Conservation (phyloP, 2,113 vertebrate genomes). For the Brachirus orientalis region DNA sequence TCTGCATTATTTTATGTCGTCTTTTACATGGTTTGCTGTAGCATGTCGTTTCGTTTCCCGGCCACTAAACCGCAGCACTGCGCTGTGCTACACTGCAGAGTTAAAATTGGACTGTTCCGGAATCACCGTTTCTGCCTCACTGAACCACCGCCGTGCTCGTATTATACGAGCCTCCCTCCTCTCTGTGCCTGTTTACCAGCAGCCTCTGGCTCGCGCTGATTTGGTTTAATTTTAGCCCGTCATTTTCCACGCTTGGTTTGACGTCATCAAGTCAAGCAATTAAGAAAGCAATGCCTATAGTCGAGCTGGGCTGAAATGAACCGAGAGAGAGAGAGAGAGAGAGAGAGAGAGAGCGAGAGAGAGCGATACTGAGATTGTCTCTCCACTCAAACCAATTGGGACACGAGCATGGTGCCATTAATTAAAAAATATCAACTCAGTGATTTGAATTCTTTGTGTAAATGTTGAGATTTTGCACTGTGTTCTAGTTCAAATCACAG, state of each 20-base stretch:
- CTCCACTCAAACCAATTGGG: too few species aligned
- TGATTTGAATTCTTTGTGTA: too few species aligned
- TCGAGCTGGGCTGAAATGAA: constrained; percentile 7
- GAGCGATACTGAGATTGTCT: too few species aligned
- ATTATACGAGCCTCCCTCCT: constrained; percentile 5
- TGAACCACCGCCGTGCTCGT: constrained; percentile 10
- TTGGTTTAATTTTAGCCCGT: constrained; percentile 56
- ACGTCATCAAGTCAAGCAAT: constrained; percentile 63
- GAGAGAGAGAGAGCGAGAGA: too few species aligned
- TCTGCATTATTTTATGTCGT: too few species aligned
- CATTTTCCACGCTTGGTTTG: constrained; percentile 53
- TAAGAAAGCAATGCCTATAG: constrained; percentile 14
- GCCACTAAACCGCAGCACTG: constrained; percentile 51
- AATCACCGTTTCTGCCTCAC: constrained; percentile 11
- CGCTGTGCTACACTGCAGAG: constrained; percentile 23
- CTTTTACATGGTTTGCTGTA: too few species aligned
- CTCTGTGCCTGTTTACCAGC: constrained; percentile 38
- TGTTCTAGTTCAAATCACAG: too few species aligned
- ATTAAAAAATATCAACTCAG: too few species aligned
- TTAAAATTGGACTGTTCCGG: constrained; percentile 10
- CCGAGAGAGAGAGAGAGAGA: background rate
- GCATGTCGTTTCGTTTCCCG: constrained; percentile 33
- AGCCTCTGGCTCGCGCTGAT: constrained; percentile 36
- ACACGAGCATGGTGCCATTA: too few species aligned
- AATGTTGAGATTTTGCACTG: too few species aligned